phyloP scores from a whole-genome alignment of 2,797 vertebrate genomes.

The Centroberyx gerrardi region DNA sequence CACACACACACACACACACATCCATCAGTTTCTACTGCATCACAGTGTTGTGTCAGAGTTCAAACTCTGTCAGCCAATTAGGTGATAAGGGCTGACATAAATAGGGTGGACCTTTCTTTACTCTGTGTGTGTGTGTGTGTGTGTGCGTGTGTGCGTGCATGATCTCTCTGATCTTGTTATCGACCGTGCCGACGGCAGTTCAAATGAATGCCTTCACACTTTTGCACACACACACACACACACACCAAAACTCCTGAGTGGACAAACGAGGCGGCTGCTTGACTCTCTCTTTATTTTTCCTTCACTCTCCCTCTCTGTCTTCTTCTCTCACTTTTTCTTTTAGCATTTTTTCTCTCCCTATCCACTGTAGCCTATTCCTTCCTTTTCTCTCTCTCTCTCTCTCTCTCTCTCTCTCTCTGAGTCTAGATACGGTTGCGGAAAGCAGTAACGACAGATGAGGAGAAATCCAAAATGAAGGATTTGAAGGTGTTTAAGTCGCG shows the following conservation, averaged over 20 bases:
- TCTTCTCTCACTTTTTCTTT: not conserved
- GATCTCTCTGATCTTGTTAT: constrained; percentile 85
- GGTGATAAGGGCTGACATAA: constrained; percentile 53
- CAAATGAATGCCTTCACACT: constrained; percentile 60
- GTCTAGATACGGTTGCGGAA: constrained; percentile 1
- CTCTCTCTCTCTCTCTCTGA: not conserved
- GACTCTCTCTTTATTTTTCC: not conserved
- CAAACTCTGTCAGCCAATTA: constrained; percentile 43
- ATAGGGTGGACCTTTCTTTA: constrained; percentile 84
- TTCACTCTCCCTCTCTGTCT: constrained; percentile 31
- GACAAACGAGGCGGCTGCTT: constrained; percentile 19
- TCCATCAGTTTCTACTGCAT: constrained; percentile 59
- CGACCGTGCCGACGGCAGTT: constrained; percentile 85
- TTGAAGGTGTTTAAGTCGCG: constrained; percentile 37
- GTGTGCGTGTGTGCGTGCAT: constrained; percentile 26
- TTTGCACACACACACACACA: not conserved
- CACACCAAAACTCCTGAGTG: constrained; percentile 19
- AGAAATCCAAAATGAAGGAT: constrained; percentile 44
- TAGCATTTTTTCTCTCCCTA: too few relatives aligned
- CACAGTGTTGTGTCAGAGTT: constrained; percentile 58
- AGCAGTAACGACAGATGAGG: not conserved
- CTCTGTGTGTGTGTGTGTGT: constrained; percentile 55
- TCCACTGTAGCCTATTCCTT: too few relatives aligned
- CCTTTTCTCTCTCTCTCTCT: not conserved
- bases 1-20: constrained; percentile 29